Conservation (phyloP, 2,113 vertebrate genomes). For the Gnathonemus longibarbis region DNA sequence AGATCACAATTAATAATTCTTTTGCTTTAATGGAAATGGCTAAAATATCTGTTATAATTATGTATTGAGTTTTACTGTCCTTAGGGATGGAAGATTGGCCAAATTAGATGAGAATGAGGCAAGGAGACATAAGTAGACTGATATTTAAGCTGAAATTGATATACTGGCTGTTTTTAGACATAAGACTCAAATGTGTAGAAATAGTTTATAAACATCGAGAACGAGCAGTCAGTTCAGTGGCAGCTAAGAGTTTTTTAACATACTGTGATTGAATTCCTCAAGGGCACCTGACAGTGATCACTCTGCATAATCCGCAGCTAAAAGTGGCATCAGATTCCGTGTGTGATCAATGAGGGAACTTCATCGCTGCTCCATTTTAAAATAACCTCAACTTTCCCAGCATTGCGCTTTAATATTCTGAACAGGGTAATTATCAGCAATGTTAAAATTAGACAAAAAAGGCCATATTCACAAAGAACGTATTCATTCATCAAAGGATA, state of each 20-base stretch:
- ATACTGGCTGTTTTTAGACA: not conserved
- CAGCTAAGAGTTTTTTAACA: not conserved
- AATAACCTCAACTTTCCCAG: constrained; percentile 7
- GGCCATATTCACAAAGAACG: constrained; percentile 7
- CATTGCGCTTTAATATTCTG: not conserved
- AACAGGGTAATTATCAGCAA: constrained; percentile 15
- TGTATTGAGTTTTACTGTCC: not conserved
- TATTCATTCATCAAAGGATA: constrained; percentile 16
- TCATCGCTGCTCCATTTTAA: not conserved
- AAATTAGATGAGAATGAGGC: not conserved
- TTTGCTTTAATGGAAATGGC: not conserved
- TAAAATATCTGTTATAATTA: not conserved
- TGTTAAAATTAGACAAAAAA: constrained; percentile 19
- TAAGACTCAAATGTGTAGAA: not conserved
- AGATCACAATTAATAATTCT: not conserved
- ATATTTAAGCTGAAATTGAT: not conserved
- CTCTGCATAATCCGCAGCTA: not conserved
- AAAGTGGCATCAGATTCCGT: not conserved
- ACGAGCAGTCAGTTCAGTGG: not conserved
- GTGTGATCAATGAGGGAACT: not conserved
- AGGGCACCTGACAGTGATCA: not conserved
- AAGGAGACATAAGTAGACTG: not conserved
- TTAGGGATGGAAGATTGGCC: not conserved
- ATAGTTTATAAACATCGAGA: not conserved
- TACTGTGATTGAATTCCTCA: constrained; percentile 2